Evolutionary conservation across 2,888 invertebrate genomes (phyloP), one percentile per base, ranked within the genome.

Genomic region (Scaptomyza caliginosa): DNA sequence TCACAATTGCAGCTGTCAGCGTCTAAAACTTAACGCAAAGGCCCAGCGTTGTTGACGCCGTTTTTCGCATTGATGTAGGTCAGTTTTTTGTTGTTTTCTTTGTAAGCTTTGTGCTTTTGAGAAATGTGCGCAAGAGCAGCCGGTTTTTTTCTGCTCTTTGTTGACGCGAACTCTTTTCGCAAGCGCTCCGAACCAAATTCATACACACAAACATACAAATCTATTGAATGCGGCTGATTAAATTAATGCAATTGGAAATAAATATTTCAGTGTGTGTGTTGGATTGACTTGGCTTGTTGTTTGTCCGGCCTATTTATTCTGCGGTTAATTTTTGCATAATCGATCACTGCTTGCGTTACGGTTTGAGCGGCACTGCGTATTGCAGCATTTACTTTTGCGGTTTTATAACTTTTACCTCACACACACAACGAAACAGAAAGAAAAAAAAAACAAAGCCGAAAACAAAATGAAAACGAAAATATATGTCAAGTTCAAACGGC

Each of bases 41-140:
- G 69, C 55, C 60, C 74, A 77, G 58, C 72, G 68, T 67, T 63
- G 76, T 64, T 54, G 34, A n/a, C 57, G 54, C 26, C 21, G 62
- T 21, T 45, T 49, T 59, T 66, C 57, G 57, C 64, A 84, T 86
- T 86, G 88, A 88, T 86, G 86, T 86, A 86, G 88, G 86, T 86
- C 86, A 86, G 88, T 84, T 83, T 81, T 74, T 43, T 16, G n/a
- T n/a, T n/a, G n/a, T n/a, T n/a, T n/a, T n/a, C n/a, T n/a, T n/a
- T n/a, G n/a, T n/a, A 34, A 68, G 75, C 72, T 79, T 67, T 71
- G 67, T 64, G 77, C 73, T 79, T 82, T 67, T 73, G 62, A 70
- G 73, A 79, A 80, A 77, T 57, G 62, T 45, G 59, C 56, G 38
- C 56, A 55, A 26, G 74, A 65, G 63, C 69, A 81, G 81, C 86